phyloP scores from a whole-genome alignment of 2,888 invertebrate genomes.

The Idaea aversata region DNA sequence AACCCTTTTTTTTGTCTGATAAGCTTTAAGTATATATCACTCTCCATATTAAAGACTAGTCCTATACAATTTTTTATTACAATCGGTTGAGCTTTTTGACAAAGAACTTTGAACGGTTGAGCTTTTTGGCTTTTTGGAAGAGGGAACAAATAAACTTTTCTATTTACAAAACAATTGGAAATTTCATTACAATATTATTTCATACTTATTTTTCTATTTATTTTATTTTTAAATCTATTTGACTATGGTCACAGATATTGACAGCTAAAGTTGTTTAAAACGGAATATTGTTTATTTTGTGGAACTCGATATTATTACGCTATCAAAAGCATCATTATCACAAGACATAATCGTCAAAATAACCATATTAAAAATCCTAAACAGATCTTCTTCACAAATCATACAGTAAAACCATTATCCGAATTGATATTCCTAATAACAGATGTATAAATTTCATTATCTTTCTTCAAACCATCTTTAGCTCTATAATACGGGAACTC shows the following conservation, averaged over 20 bases:
- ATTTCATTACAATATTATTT: too few species aligned
- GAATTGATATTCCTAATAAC: constrained; percentile 47
- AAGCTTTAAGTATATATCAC: too few species aligned
- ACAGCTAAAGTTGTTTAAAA: background rate
- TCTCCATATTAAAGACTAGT: too few species aligned
- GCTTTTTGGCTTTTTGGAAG: too few species aligned
- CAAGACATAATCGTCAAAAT: background rate
- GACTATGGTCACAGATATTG: background rate
- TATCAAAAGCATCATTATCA: background rate
- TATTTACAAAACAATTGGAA: too few species aligned
- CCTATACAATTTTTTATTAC: too few species aligned
- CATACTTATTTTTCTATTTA: too few species aligned
- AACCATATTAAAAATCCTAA: background rate
- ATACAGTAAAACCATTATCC: constrained; percentile 51
- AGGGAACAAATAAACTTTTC: too few species aligned
- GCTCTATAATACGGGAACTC: constrained; percentile 66
- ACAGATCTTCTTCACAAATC: background rate
- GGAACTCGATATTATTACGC: too few species aligned
- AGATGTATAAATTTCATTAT: constrained; percentile 61
- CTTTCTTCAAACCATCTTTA: constrained; percentile 56
- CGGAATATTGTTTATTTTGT: background rate
- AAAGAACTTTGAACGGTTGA: too few species aligned
- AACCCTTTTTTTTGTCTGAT: too few species aligned
- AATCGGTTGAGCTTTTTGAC: too few species aligned
- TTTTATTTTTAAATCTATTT: background rate